Percentiles rank a stretch among this genome's conserved stretches.
phyloP scores from a whole-genome alignment of 2,797 vertebrate species.

The Crax fasciolata region DNA sequence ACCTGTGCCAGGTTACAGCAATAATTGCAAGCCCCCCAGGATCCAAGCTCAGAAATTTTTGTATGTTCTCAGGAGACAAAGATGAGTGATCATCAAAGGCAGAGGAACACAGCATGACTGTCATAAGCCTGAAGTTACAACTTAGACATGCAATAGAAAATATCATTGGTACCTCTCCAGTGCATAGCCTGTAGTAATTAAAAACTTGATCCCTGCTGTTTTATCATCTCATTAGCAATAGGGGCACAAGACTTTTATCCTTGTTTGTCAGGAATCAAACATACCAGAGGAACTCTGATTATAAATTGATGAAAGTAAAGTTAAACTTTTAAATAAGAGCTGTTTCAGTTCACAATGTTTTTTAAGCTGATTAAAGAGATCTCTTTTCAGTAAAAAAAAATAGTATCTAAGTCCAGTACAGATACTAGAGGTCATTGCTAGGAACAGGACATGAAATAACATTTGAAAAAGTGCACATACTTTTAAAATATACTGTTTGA shows the following conservation, averaged over 20 bases:
- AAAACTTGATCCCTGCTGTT: constrained; percentile 95
- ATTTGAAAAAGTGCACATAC: neutral
- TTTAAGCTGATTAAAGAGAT: constrained; percentile 82
- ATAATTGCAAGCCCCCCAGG: constrained; percentile 81
- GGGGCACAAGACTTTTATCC: constrained; percentile 92
- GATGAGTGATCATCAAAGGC: constrained; percentile 97
- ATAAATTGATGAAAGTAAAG: constrained; percentile 88
- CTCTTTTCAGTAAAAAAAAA: constrained; percentile 64
- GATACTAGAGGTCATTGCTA: constrained; percentile 65
- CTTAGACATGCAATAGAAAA: constrained; percentile 88
- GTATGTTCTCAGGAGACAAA: constrained; percentile 88
- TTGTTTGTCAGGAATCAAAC: constrained; percentile 92
- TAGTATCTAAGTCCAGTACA: constrained; percentile 62
- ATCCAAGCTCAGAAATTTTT: constrained; percentile 83
- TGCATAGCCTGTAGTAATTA: constrained; percentile 96
- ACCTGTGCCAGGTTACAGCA: constrained; percentile 83
- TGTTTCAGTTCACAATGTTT: constrained; percentile 81
- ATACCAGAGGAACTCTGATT: constrained; percentile 87
- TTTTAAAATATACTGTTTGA: neutral
- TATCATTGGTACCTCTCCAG: constrained; percentile 88
- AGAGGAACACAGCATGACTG: constrained; percentile 94
- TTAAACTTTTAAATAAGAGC: constrained; percentile 88
- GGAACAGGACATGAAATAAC: neutral
- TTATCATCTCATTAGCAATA: constrained; percentile 96
- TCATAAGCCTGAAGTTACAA: constrained; percentile 96